Conservation (phyloP, 2,888 invertebrate genomes). For the Brenthis ino region DNA sequence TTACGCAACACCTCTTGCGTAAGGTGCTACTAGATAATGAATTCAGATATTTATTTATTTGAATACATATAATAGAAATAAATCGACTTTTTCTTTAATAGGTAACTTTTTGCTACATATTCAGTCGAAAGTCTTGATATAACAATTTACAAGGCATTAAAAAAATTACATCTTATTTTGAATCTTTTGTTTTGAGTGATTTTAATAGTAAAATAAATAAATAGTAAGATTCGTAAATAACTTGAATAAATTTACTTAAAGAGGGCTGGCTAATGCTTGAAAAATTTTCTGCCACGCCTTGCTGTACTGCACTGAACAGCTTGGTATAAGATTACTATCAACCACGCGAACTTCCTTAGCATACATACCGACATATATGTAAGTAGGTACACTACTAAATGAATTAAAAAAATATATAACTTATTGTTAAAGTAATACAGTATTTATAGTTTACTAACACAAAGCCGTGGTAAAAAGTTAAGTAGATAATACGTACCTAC, state of each 20-base stretch:
- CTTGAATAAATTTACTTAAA: constrained; percentile 15
- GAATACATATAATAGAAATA: too few species aligned
- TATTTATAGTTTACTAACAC: too few species aligned
- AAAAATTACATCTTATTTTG: too few species aligned
- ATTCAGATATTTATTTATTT: too few species aligned
- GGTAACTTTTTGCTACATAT: too few species aligned
- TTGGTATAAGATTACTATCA: constrained; percentile 9
- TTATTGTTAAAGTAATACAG: not conserved
- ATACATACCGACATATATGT: not conserved
- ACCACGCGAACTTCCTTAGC: constrained; percentile 17
- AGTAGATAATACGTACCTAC: too few species aligned
- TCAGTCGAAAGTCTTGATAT: too few species aligned
- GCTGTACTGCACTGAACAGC: constrained; percentile 1
- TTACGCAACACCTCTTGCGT: too few species aligned
- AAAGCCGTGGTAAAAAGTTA: too few species aligned
- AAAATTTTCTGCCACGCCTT: constrained; percentile 15
- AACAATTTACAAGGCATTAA: too few species aligned
- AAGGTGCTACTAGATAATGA: too few species aligned
- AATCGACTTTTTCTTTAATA: too few species aligned
- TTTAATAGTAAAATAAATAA: not conserved
- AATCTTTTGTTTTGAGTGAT: not conserved
- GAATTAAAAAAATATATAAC: not conserved
- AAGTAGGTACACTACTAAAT: not conserved
- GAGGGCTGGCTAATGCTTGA: constrained; percentile 16
- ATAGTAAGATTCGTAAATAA: not conserved